Evolutionary conservation across 1,140 invertebrate species (phyloP), one percentile per base, ranked within the genome.

Genomic region (Dermatophagoides farinae): DNA sequence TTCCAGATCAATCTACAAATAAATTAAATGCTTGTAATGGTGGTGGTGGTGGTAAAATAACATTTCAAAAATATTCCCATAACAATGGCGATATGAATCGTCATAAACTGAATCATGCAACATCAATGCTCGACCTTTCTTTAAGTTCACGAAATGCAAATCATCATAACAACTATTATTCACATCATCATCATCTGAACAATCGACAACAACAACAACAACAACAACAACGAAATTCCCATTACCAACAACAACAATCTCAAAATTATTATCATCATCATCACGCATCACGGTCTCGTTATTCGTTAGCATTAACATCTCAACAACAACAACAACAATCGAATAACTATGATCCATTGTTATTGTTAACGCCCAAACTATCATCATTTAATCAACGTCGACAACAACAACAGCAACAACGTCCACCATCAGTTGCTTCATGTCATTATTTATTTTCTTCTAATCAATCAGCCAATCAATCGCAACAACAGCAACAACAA

Each of bases 271-370:
- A 55, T 55, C 23, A 38, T 16, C 53, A 55, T 12, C 53, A 55
- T 55, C 23, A 38, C 14, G 20, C 14, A 14, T 52, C 53, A 37
- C 53, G 53, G 14, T 55, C 53, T 14, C 14, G 53, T 12, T 23
- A 55, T 44, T 55, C 53, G 53, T 18, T 55, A 25, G 53, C 53
- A 37, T 44, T 55, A 55, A 25, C 53, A 55, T 25, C 22, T 55
- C 10, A 14, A 14, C 14, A 50, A 20, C 47, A 50, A 50, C 20
- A 18, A 12, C n/a, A 12, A 11, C n/a, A 50, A 14, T 11, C 47
- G 31, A 31, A 31, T 31, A 31, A 31, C 31, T 31, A 31, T 31
- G 31, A 31, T 31, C 8, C 31, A 31, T 31, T 31, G 31, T 31
- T 31, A 14, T 44, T n/a, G 46, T 6, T 23, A 9, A 23, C 46